Base-by-base conservation (phyloP, 2,113 vertebrate genomes). In the Dissostichus mawsoni region DNA sequence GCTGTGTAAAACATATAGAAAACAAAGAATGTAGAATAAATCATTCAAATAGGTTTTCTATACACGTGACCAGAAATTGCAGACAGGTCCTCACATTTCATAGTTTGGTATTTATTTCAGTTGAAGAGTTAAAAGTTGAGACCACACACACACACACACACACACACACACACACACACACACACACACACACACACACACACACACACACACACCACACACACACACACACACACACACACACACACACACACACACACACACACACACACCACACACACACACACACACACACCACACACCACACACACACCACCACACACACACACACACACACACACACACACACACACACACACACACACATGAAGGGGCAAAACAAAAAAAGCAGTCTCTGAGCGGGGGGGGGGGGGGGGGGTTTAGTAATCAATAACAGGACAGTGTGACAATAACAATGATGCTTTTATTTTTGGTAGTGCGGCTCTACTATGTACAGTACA, bases 61-160 rank as follows among this genome's bases (percentile, higher is more conserved):
- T 83, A 88, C 81, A 80, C 87, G 78, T 92, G 92, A 89, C 92
- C 94, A 88, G 95, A 92, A 97, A 97, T 95, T 89, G 78, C 95
- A 97, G 95, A 97, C 95, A 95, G 93, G 57, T 96, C 93, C 91
- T 95, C 74, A 94, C 94, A 94, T 95, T 96, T 95, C 95, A 93
- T 96, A 96, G 94, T 96, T 96, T 94, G 96, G 96, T 97, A 98
- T 98, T 98, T 98, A 98, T 99, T 96, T 65, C 96, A 95, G 90
- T 95, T 96, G 95, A 94, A 96, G 96, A 93, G 95, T 98, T 98
- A 98, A 96, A 98, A 96, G 95, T 96, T 97, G 96, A 97, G 96
- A n/a, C n/a, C n/a, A n/a, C n/a, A n/a, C n/a, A n/a, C 20, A 20
- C 20, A 20, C 20, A 20, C 20, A 20, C 20, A 20, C 20, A 20